Conservation (phyloP, 2,888 invertebrate species). For the Carcina quercana region DNA sequence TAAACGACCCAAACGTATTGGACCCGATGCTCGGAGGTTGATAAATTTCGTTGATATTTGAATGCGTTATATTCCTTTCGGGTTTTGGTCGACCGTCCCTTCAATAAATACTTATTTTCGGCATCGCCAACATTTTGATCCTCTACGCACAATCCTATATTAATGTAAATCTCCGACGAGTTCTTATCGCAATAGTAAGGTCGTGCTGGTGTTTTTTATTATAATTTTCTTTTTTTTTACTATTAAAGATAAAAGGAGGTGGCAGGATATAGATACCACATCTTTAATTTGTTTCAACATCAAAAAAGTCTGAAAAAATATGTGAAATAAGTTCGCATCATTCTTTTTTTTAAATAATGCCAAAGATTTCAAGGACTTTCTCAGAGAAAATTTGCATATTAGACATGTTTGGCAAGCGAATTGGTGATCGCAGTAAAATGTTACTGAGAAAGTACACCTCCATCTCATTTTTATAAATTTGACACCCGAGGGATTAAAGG, state of each 20-base stretch:
- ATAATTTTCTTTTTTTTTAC: neutral
- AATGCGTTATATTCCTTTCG: slow-evolving; percentile 62
- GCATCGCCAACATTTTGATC: slow-evolving; percentile 37
- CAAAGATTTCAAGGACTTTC: too few relatives aligned
- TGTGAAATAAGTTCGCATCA: too few relatives aligned
- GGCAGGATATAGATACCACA: neutral
- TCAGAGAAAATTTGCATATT: too few relatives aligned
- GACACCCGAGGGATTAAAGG: too few relatives aligned
- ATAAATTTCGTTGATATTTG: slow-evolving; percentile 70
- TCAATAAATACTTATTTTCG: slow-evolving; percentile 46
- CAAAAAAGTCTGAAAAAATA: too few relatives aligned
- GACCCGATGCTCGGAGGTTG: slow-evolving; percentile 57
- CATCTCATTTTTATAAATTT: too few relatives aligned
- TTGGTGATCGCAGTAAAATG: too few relatives aligned
- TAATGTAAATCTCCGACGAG: slow-evolving; percentile 39
- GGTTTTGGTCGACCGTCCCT: slow-evolving; percentile 47
- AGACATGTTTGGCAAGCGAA: too few relatives aligned
- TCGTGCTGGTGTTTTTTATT: slow-evolving; percentile 7
- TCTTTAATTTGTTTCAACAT: neutral
- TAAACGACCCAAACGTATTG: slow-evolving; percentile 69
- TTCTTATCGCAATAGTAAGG: slow-evolving; percentile 22
- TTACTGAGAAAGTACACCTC: too few relatives aligned
- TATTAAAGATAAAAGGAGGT: neutral
- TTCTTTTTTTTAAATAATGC: too few relatives aligned
- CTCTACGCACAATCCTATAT: slow-evolving; percentile 42